These are phyloP conservation scores for Propithecus coquereli DNA, from an alignment of 2,113 vertebrate genomes.

Conservation along the genomic window DNA sequence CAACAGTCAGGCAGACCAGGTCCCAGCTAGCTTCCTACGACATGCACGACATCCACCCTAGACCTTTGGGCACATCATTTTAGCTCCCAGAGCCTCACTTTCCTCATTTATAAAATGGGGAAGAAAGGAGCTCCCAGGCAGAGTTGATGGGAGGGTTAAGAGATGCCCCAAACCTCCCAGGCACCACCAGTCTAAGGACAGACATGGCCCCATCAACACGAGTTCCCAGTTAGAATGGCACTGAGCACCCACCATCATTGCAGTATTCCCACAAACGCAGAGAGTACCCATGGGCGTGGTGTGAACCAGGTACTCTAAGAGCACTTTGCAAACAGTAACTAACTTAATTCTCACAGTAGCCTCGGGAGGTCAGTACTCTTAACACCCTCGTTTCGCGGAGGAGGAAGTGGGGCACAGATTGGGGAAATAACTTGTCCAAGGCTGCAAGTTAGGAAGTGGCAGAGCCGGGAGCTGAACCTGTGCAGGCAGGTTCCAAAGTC, in stretches of 20 bases:
- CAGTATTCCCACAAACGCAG: neutral
- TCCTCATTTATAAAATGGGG: neutral
- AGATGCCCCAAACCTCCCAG: neutral
- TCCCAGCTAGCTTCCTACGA: neutral
- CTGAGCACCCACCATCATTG: neutral
- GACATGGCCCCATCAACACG: accelerated
- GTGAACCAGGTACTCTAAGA: neutral
- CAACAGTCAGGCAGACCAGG: neutral
- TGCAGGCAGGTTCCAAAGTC: neutral
- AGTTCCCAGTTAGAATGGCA: neutral
- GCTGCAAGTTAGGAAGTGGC: neutral
- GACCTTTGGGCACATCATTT: neutral
- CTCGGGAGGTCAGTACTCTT: neutral
- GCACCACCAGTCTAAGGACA: neutral
- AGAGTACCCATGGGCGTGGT: too few species aligned
- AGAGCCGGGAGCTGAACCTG: neutral
- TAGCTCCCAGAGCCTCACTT: neutral
- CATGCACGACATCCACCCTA: too few species aligned
- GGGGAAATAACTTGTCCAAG: neutral
- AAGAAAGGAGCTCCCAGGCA: neutral
- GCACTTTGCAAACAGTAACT: neutral
- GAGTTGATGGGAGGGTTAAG: neutral
- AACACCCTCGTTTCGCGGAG: neutral
- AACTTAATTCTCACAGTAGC: neutral
- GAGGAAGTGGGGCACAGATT: neutral